Evolutionary conservation across 1,140 invertebrate genomes (phyloP).

Genomic region (Globodera ellingtonae): DNA sequence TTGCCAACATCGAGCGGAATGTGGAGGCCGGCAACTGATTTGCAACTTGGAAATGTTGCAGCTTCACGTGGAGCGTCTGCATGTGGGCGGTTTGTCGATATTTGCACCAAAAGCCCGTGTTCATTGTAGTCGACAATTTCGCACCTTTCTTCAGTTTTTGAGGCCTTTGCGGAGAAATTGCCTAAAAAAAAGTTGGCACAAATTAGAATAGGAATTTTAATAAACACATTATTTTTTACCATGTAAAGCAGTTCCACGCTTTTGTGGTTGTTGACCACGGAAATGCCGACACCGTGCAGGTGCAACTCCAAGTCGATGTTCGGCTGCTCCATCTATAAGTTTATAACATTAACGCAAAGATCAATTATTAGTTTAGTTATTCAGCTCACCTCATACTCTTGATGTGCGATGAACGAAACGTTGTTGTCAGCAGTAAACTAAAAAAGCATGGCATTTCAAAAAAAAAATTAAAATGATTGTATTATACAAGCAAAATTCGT

Average conservation of each 20-base stretch:
- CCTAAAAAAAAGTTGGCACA: neutral
- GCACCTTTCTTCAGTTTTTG: slow-evolving; percentile 71
- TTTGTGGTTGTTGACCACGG: slow-evolving; percentile 83
- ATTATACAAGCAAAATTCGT: slow-evolving; percentile 74
- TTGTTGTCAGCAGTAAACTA: slow-evolving; percentile 77
- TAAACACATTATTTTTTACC: slow-evolving; percentile 57
- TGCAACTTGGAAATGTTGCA: slow-evolving; percentile 65
- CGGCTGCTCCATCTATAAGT: slow-evolving; percentile 46
- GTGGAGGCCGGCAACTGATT: slow-evolving; percentile 77
- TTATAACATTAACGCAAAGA: neutral
- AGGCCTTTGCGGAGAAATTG: slow-evolving; percentile 77
- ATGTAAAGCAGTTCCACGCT: slow-evolving; percentile 84
- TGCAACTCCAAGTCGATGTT: slow-evolving; percentile 70
- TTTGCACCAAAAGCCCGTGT: slow-evolving; percentile 78
- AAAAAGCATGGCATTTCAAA: neutral
- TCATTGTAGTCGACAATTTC: neutral
- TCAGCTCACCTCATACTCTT: slow-evolving; percentile 50
- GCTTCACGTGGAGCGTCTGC: slow-evolving; percentile 72
- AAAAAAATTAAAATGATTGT: neutral
- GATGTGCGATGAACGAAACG: slow-evolving; percentile 77
- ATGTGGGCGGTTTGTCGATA: slow-evolving; percentile 81
- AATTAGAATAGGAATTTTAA: neutral
- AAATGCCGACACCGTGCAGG: slow-evolving; percentile 86
- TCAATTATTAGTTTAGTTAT: slow-evolving; percentile 8
- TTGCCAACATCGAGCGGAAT: slow-evolving; percentile 89